Evolutionary conservation across 2,113 vertebrate genomes (phyloP).

Genomic region (Dromiciops gliroides): DNA sequence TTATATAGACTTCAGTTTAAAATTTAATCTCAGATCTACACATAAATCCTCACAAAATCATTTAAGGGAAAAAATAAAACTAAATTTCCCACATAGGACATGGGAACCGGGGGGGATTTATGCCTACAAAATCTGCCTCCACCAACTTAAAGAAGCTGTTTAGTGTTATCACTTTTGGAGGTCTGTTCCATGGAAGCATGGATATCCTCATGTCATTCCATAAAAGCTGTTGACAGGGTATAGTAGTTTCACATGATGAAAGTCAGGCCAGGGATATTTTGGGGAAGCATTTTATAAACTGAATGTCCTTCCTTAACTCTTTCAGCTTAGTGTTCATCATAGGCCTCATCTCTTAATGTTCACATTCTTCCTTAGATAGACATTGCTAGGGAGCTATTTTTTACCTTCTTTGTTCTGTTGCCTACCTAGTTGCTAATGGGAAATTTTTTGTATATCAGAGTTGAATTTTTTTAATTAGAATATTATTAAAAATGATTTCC

Average conservation of each 20-base stretch:
- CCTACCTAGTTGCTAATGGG: neutral
- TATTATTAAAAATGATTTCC: neutral
- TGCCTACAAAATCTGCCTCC: slow-evolving; percentile 30
- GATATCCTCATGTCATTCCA: neutral
- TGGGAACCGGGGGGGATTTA: slow-evolving; percentile 19
- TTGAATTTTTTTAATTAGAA: neutral
- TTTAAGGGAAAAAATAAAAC: neutral
- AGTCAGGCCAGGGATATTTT: slow-evolving; percentile 40
- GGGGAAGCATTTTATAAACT: slow-evolving; percentile 2
- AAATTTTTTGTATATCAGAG: neutral
- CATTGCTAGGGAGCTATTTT: neutral
- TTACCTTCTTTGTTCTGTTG: neutral
- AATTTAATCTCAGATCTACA: neutral
- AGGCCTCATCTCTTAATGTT: neutral
- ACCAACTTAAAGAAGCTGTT: neutral
- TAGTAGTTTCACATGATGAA: slow-evolving; percentile 44
- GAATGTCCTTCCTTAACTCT: neutral
- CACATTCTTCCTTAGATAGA: neutral
- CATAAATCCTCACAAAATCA: neutral
- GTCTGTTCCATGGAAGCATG: neutral
- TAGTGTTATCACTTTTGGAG: neutral
- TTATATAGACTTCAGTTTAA: neutral
- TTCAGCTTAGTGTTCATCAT: neutral
- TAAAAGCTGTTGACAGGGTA: slow-evolving; percentile 57
- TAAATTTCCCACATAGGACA: neutral